Conservation (phyloP, 2,113 vertebrate genomes). For the Phalacrocorax pelagicus region DNA sequence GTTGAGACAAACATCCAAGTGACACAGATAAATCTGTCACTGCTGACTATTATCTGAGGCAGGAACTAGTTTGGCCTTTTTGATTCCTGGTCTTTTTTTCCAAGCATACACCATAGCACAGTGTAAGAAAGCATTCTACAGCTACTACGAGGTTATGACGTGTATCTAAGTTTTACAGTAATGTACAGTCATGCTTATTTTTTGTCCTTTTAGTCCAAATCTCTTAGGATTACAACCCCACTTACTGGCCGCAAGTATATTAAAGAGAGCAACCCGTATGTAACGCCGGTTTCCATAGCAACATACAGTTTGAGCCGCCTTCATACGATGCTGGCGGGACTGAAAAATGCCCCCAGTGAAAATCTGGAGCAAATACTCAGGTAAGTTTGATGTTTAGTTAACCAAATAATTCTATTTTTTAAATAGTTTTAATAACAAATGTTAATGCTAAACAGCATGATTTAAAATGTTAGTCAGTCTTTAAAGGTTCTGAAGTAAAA, state of each 20-base stretch:
- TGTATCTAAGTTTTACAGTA: background rate
- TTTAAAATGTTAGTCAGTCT: background rate
- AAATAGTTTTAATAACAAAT: background rate
- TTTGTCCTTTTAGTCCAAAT: constrained; percentile 75
- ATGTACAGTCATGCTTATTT: background rate
- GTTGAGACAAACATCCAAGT: background rate
- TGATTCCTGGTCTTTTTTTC: background rate
- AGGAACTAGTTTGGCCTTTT: background rate
- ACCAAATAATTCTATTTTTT: background rate
- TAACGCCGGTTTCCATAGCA: constrained; percentile 82
- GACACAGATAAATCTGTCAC: background rate
- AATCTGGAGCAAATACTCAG: constrained; percentile 81
- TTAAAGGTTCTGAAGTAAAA: background rate
- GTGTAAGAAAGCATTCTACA: background rate
- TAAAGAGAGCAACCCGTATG: constrained; percentile 75
- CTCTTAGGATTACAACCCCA: constrained; percentile 82
- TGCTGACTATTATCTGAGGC: background rate
- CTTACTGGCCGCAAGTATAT: constrained; percentile 84
- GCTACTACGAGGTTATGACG: background rate
- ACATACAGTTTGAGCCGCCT: constrained; percentile 88
- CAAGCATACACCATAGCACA: background rate
- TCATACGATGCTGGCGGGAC: constrained; percentile 86
- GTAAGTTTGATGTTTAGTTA: constrained; percentile 53
- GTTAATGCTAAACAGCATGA: background rate
- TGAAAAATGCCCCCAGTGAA: constrained; percentile 83